Evolutionary conservation across 2,797 vertebrate species (phyloP).

Genomic region (Pygocentrus nattereri): DNA sequence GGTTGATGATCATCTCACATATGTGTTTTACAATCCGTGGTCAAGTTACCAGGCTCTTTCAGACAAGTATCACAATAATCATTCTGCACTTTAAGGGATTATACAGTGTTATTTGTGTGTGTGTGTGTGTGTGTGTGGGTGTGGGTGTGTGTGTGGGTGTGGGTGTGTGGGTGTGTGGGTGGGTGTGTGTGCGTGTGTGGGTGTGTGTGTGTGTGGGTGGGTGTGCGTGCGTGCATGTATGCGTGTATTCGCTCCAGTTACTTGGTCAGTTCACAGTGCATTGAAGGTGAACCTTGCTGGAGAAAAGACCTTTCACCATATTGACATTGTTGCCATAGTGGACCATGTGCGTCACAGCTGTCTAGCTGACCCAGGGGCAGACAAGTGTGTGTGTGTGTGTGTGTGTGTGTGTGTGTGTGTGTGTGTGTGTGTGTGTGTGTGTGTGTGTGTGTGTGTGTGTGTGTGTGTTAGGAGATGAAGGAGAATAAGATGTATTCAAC

Average conservation of each 20-base stretch:
- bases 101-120: background rate
- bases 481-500: background rate
- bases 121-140: background rate
- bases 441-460: slow-evolving; percentile 7
- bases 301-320: background rate
- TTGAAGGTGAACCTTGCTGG: background rate
- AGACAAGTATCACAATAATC: too few species aligned
- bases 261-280: background rate
- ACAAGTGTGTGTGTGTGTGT: background rate
- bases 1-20: too few species aligned
- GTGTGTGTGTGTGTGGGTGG: background rate
- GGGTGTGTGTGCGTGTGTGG: background rate
- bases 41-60: too few species aligned
- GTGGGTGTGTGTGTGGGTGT: background rate
- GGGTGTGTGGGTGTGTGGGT: background rate
- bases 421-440: slow-evolving; percentile 4
- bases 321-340: slow-evolving; percentile 41
- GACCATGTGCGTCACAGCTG: background rate
- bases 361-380: background rate
- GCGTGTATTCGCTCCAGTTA: too few species aligned
- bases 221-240: too few species aligned
- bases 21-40: too few species aligned
- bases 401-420: background rate
- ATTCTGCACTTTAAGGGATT: too few species aligned
- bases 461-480: background rate